Percentiles rank a stretch among this genome's conserved stretches.
These are phyloP conservation scores for Scomber japonicus DNA, from an alignment of 2,113 vertebrate genomes.

Conservation along the genomic window DNA sequence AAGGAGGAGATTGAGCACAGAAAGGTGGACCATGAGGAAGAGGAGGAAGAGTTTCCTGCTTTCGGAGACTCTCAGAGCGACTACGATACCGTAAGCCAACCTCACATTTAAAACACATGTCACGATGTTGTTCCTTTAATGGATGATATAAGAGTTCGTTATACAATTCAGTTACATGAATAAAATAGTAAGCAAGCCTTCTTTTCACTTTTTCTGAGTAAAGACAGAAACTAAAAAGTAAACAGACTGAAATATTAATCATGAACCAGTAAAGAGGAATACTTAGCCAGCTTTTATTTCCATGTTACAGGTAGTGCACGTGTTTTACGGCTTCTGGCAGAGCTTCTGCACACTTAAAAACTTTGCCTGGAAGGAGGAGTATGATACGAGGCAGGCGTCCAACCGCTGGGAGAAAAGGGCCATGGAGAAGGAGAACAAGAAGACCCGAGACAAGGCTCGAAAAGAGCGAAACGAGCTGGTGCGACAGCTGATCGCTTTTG, in stretches of 20 bases:
- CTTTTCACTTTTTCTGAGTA: too few relatives aligned
- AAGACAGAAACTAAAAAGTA: not conserved
- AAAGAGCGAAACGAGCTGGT: slow-evolving; percentile 94
- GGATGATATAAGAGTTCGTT: not conserved
- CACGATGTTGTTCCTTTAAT: not conserved
- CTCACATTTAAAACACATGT: not conserved
- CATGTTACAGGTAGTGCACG: slow-evolving; percentile 89
- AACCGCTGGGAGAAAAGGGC: slow-evolving; percentile 98
- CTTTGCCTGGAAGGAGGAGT: slow-evolving; percentile 97
- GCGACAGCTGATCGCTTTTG: slow-evolving; percentile 93
- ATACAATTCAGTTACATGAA: not conserved
- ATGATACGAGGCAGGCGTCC: slow-evolving; percentile 94
- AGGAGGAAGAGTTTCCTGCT: slow-evolving; percentile 87
- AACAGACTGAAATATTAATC: not conserved
- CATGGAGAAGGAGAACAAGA: slow-evolving; percentile 99
- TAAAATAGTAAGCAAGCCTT: too few relatives aligned
- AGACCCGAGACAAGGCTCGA: slow-evolving; percentile 91
- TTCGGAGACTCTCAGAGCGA: slow-evolving; percentile 95
- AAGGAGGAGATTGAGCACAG: slow-evolving; percentile 92
- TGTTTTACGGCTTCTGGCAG: slow-evolving; percentile 97
- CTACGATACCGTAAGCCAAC: slow-evolving; percentile 91
- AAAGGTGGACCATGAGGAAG: slow-evolving; percentile 84
- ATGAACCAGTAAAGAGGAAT: not conserved
- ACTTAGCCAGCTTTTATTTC: slow-evolving; percentile 1
- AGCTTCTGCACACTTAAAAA: slow-evolving; percentile 95